phyloP scores from a whole-genome alignment of 2,888 invertebrate species.

The Drosophila emarginata region DNA sequence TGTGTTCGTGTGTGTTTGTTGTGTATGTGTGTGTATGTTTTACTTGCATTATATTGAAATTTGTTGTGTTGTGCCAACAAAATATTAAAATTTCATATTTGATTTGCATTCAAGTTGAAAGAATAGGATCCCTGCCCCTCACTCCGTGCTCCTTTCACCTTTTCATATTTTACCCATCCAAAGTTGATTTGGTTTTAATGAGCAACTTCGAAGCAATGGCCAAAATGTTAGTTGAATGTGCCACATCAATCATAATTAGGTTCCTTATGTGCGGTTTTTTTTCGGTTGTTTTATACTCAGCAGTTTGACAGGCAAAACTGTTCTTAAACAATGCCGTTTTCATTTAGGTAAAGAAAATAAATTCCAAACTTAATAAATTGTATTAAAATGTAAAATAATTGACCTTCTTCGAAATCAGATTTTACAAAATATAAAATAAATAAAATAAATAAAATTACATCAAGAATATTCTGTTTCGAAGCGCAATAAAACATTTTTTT shows the following conservation, averaged over 20 bases:
- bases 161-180: slow-evolving; percentile 45
- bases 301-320: slow-evolving; percentile 33
- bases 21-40: not conserved
- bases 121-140: slow-evolving; percentile 21
- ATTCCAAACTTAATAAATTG: not conserved
- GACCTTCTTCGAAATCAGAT: no score
- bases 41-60: slow-evolving; percentile 66
- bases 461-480: no score
- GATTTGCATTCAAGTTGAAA: slow-evolving; percentile 59
- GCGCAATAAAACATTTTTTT: no score
- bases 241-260: slow-evolving; percentile 78
- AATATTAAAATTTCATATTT: slow-evolving; percentile 79
- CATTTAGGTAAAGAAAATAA: not conserved
- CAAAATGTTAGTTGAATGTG: slow-evolving; percentile 21
- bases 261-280: slow-evolving; percentile 51
- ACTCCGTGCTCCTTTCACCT: slow-evolving; percentile 32
- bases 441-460: no score
- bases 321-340: not conserved
- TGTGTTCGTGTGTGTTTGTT: slow-evolving; percentile 26
- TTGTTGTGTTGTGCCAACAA: slow-evolving; percentile 80
- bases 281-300: slow-evolving; percentile 34
- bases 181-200: slow-evolving; percentile 77
- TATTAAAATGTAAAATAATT: not conserved
- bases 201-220: slow-evolving; percentile 44
- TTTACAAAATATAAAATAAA: no score